A percentile compares a stretch with the other conserved stretches of the same genome.
Conservation (phyloP, 2,888 invertebrate species). For the Trypoxylon attenuatum region DNA sequence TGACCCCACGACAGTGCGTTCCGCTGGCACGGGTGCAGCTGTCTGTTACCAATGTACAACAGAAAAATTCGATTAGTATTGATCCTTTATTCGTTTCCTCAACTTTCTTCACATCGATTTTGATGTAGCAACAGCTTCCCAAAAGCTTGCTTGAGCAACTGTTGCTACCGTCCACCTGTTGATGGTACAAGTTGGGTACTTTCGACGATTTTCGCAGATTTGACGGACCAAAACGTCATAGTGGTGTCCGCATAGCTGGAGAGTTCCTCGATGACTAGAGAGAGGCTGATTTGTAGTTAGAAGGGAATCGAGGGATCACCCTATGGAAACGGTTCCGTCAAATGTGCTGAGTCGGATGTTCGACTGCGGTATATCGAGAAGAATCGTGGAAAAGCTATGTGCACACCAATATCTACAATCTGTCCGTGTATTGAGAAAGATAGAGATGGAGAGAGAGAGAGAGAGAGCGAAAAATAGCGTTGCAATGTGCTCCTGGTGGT, state of each 20-base stretch:
- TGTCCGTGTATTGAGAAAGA: neutral
- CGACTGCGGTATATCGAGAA: neutral
- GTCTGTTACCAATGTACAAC: constrained; percentile 64
- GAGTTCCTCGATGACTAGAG: constrained; percentile 5
- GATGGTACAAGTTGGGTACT: no score
- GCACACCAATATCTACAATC: neutral
- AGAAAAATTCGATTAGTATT: constrained; percentile 16
- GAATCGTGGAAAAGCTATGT: neutral
- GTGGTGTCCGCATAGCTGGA: constrained; percentile 2
- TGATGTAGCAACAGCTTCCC: neutral
- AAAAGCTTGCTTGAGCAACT: neutral
- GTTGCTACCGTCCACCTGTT: neutral
- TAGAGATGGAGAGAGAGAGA: neutral
- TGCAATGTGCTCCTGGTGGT: neutral
- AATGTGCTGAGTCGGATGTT: neutral
- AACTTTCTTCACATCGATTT: neutral
- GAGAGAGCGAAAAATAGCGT: no score
- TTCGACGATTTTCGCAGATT: neutral
- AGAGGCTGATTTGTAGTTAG: constrained; percentile 1
- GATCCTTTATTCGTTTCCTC: neutral
- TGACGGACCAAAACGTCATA: no score
- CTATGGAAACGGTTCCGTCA: neutral
- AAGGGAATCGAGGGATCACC: constrained; percentile 4
- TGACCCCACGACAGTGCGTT: constrained; percentile 78
- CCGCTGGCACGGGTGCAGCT: constrained; percentile 79